Percentiles rank a stretch among this genome's conserved stretches.
Evolutionary conservation across 2,888 invertebrate genomes (phyloP).

Genomic region (Scaptomyza flava): DNA sequence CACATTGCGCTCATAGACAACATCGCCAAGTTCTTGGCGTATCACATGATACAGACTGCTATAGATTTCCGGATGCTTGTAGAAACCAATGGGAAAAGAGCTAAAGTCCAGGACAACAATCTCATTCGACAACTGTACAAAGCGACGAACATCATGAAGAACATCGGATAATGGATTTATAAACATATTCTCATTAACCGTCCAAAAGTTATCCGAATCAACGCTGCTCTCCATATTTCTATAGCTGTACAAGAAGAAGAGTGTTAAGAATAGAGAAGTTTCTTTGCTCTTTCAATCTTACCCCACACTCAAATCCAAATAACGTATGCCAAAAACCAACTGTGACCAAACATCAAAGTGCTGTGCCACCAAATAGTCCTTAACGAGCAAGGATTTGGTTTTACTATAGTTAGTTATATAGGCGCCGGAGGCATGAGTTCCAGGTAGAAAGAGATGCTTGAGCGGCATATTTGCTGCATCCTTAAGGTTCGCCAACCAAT

Average conservation of each 20-base stretch:
- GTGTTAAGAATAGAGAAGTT: not conserved
- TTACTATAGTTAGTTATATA: conserved; percentile 82
- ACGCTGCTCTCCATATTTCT: conserved; percentile 57
- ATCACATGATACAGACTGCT: conserved; percentile 85
- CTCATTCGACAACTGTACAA: conserved; percentile 89
- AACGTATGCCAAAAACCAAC: conserved; percentile 93
- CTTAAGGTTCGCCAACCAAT: conserved; percentile 91
- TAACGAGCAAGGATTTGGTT: conserved; percentile 74
- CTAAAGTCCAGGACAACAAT: conserved; percentile 93
- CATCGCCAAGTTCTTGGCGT: conserved; percentile 85
- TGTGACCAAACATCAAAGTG: conserved; percentile 93
- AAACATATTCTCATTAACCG: conserved; percentile 82
- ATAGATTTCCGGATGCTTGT: conserved; percentile 84
- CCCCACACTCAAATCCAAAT: conserved; percentile 92
- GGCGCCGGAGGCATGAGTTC: conserved; percentile 87
- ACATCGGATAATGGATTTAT: conserved; percentile 88
- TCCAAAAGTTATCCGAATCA: conserved; percentile 78
- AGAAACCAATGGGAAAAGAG: conserved; percentile 88
- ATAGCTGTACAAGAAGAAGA: conserved; percentile 51
- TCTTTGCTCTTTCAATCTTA: conserved; percentile 84
- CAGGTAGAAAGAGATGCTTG: conserved; percentile 83
- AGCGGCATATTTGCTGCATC: conserved; percentile 75
- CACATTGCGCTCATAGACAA: conserved; percentile 80
- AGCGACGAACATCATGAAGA: conserved; percentile 89
- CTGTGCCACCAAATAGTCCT: conserved; percentile 86